Evolutionary conservation across 2,888 invertebrate genomes (phyloP), one percentile per base, ranked within the genome.

Genomic region (Sacculina carcini): DNA sequence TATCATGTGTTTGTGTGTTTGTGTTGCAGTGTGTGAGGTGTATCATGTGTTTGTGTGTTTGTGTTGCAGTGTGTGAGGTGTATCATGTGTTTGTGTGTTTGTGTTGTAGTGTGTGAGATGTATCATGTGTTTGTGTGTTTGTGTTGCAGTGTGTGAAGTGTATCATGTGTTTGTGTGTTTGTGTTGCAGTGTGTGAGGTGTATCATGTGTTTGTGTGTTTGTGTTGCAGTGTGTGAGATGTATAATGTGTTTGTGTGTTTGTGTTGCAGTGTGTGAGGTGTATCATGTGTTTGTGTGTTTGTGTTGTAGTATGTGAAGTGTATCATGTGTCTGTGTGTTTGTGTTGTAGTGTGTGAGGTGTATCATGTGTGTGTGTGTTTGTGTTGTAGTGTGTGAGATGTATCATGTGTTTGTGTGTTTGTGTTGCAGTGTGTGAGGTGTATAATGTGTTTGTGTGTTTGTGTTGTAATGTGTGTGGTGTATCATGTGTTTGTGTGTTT

Each of bases 91-190:
- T 12, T 46, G 16, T 10, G 29, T 46, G 12, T 46, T 12, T 12
- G 9, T 40, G 10, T 40, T 19, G 16, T 19, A 34, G 34, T n/a
- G 2, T n/a, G 9, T 47, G 21, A 16, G 9, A n/a, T 40, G 40
- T 40, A 40, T 40, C 7, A 19, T 10, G 40, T 40, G 9, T 40
- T 7, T 7, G n/a, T 40, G 40, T 40, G n/a, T 40, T 19, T 40
- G n/a, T 40, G 40, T 40, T 19, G 16, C 19, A 19, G 21, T 40
- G 40, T 40, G 21, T 40, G 40, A 19, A 10, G 16, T 9, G 21
- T 40, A 19, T 19, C 21, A 40, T 40, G 21, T 40, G 21, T 40
- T 19, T 40, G 21, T 40, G 51, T 51, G n/a, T 51, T 29, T 47
- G 16, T 36, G 31, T 10, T 34, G n/a, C n/a, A 16, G 23, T 47